These are phyloP conservation scores for Carettochelys insculpta DNA, from an alignment of 2,113 vertebrate species.

Conservation along the genomic window DNA sequence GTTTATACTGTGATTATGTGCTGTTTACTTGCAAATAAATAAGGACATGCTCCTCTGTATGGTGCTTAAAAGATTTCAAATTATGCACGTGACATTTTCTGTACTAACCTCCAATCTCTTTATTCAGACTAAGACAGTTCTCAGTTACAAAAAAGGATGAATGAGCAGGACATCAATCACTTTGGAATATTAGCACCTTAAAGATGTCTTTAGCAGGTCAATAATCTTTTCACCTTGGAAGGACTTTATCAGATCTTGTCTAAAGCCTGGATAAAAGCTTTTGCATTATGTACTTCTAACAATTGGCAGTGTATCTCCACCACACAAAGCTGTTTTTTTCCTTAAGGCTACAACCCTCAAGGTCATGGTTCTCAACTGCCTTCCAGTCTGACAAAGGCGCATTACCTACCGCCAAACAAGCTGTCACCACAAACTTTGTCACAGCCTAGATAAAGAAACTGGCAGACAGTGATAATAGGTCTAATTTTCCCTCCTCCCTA, in stretches of 20 bases:
- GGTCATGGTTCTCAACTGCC: conserved; percentile 87
- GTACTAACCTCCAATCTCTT: conserved; percentile 87
- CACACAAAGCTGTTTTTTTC: conserved; percentile 91
- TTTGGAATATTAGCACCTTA: conserved; percentile 86
- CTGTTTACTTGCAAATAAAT: conserved; percentile 54
- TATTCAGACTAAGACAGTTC: conserved; percentile 85
- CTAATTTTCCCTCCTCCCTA: conserved; percentile 84
- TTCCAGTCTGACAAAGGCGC: conserved; percentile 85
- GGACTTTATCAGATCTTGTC: conserved; percentile 98
- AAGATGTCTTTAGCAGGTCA: conserved; percentile 97
- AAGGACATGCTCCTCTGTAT: conserved; percentile 39
- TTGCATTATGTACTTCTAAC: conserved; percentile 90
- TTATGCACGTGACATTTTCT: conserved; percentile 77
- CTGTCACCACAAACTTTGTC: conserved; percentile 96
- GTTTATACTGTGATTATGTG: conserved; percentile 34
- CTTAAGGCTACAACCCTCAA: conserved; percentile 89
- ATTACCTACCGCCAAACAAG: conserved; percentile 91
- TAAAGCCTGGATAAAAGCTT: conserved; percentile 92
- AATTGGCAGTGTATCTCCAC: conserved; percentile 86
- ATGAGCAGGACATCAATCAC: conserved; percentile 95
- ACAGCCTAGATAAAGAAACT: conserved; percentile 93
- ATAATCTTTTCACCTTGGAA: conserved; percentile 97
- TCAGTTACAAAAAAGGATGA: conserved; percentile 82
- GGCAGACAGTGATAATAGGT: conserved; percentile 92
- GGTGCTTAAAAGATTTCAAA: conserved; percentile 67